Evolutionary conservation across 92 coral and sea anemone genomes (phyloP), one percentile per base, ranked within the genome.

Genomic region (Porites divaricata): DNA sequence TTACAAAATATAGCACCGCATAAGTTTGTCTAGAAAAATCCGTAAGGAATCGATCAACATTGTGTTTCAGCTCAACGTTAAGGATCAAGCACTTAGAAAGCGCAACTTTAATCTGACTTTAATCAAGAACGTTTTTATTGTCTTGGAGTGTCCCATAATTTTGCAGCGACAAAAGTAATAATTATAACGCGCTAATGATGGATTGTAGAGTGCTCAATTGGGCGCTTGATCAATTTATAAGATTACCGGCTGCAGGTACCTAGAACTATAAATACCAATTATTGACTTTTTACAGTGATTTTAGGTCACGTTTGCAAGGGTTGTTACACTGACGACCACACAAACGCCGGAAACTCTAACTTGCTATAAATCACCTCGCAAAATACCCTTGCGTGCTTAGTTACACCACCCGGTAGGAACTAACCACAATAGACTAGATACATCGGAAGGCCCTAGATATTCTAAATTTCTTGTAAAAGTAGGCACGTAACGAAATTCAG

Each of bases 271-370:
- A 35, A 35, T 35, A 35, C 45, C 45, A 35, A 35, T 11, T 8
- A 26, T 20, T 28, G 50, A 16, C n/a, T 53, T 62, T 35, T 41
- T 67, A 26, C 73, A 63, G 24, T 51, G 23, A 73, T 59, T 56
- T 54, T 21, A 19, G 41, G 67, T 80, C 85, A 80, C 76, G 76
- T 80, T 80, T 69, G 45, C 45, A 35, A 35, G 45, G n/a, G 20
- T 35, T 67, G 63, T 62, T 19, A 24, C 73, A 78, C 15, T 35
- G 45, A 35, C 82, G 48, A 66, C 67, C 76, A 52, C 69, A 26
- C 51, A 12, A 9, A 51, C 19, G 63, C 75, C 83, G 76, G 85
- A 80, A 80, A 80, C 76, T 10, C 63, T 80, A 56, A 57, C 67
- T 53, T 16, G 85, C 65, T 23, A 35, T 26, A 68, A 54, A 68